Conservation (phyloP, 2,888 invertebrate species). For the Drosophila ustulata region DNA sequence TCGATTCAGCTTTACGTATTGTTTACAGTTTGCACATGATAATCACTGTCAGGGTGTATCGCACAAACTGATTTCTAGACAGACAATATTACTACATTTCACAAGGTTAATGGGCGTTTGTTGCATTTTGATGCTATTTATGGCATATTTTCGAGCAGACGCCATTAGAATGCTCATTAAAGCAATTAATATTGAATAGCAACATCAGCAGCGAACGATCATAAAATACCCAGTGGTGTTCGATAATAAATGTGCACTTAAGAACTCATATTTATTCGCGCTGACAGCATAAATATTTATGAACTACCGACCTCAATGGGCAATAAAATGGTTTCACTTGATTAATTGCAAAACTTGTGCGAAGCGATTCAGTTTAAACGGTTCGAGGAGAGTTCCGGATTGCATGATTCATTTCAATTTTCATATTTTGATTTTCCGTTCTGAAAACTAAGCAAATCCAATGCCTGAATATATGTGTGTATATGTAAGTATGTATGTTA, state of each 20-base stretch:
- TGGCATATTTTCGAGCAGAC: conserved; percentile 18
- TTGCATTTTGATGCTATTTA: conserved; percentile 34
- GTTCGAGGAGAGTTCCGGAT: conserved; percentile 29
- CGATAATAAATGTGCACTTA: conserved; percentile 65
- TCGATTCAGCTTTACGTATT: conserved; percentile 22
- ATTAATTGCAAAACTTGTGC: conserved; percentile 64
- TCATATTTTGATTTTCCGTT: conserved; percentile 18
- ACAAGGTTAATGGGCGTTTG: conserved; percentile 38
- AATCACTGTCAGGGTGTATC: conserved; percentile 17
- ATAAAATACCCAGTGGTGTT: conserved; percentile 53
- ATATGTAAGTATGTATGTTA: conserved; percentile 4
- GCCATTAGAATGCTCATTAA: conserved; percentile 47
- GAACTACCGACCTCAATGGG: conserved; percentile 35
- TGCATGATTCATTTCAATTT: conserved; percentile 6
- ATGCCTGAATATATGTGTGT: conserved; percentile 48
- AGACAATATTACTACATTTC: conserved; percentile 6
- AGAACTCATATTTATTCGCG: conserved; percentile 42
- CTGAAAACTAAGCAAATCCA: conserved; percentile 69
- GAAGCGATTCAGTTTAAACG: conserved; percentile 33
- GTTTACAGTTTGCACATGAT: conserved; percentile 31
- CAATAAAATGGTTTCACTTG: conserved; percentile 53
- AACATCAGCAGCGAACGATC: conserved; percentile 34
- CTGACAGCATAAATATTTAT: conserved; percentile 63
- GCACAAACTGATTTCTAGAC: conserved; percentile 23
- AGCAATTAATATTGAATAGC: conserved; percentile 58